Evolutionary conservation across 2,797 vertebrate genomes (phyloP).

Genomic region (Hyperoplus lanceolatus): DNA sequence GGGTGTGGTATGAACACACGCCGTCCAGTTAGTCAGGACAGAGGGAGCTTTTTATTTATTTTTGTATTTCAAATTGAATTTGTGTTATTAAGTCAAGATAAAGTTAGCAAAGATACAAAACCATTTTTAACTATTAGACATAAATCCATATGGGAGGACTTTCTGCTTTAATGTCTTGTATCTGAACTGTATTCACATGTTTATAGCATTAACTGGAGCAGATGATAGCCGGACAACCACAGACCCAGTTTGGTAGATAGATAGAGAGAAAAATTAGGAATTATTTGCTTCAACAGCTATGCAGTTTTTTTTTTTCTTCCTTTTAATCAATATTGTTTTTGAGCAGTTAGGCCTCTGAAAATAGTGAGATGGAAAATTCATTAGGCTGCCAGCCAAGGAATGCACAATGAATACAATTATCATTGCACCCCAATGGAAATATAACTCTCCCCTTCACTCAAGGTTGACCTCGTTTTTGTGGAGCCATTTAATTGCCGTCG

Average conservation of each 20-base stretch:
- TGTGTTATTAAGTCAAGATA: neutral
- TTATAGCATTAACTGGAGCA: conserved; percentile 51
- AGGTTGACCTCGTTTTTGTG: conserved; percentile 57
- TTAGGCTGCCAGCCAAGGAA: conserved; percentile 66
- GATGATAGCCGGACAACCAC: conserved; percentile 43
- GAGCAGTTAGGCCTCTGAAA: conserved; percentile 43
- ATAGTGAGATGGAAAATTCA: conserved; percentile 68
- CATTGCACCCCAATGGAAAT: conserved; percentile 60
- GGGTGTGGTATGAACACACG: conserved; percentile 70
- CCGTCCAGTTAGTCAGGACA: conserved; percentile 31
- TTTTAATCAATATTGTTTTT: conserved; percentile 60
- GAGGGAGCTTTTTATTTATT: conserved; percentile 21
- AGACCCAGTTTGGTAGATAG: conserved; percentile 13
- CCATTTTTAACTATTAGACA: conserved; percentile 2
- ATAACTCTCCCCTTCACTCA: conserved; percentile 42
- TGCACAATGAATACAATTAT: conserved; percentile 73
- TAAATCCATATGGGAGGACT: conserved; percentile 24
- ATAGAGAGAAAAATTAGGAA: neutral
- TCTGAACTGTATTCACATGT: conserved; percentile 39
- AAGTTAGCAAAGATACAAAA: no score
- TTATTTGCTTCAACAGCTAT: conserved; percentile 7
- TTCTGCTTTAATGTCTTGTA: neutral
- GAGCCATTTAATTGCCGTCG: conserved; percentile 59
- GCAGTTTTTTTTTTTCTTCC: conserved; percentile 23
- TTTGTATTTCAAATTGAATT: neutral